Percentiles rank a stretch among this genome's conserved stretches.
These are phyloP conservation scores for Actenoides hombroni DNA, from an alignment of 2,113 vertebrate species.

Conservation along the genomic window DNA sequence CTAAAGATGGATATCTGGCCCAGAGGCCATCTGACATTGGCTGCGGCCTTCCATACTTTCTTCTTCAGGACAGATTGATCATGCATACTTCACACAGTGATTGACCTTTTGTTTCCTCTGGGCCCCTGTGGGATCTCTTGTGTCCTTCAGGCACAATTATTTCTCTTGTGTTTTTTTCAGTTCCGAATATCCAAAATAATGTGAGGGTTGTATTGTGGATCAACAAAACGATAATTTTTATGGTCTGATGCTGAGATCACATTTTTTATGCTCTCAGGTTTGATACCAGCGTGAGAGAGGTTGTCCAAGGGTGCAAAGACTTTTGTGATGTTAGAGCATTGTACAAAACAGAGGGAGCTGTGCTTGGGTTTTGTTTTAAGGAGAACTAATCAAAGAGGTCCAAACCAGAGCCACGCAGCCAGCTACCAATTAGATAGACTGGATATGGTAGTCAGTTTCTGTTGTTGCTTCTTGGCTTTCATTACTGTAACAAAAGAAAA, in stretches of 20 bases:
- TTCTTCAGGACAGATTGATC: background rate
- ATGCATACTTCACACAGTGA: background rate
- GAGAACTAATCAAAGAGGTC: background rate
- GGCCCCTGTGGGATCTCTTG: background rate
- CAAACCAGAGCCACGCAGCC: background rate
- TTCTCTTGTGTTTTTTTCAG: background rate
- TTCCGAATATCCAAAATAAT: background rate
- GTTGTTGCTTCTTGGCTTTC: background rate
- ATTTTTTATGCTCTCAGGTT: background rate
- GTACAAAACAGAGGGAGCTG: background rate
- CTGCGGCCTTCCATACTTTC: background rate
- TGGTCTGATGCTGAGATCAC: background rate
- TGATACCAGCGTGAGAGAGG: background rate
- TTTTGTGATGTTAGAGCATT: background rate
- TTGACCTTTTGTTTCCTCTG: background rate
- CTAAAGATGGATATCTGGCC: background rate
- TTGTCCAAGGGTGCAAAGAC: background rate
- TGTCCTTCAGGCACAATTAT: background rate
- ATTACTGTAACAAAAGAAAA: background rate
- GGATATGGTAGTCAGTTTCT: background rate
- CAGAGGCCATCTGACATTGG: background rate
- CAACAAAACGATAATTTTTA: background rate
- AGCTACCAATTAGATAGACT: background rate
- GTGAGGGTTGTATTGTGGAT: rapidly evolving
- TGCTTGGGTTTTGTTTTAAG: background rate